Conservation (phyloP, 2,797 vertebrate species). For the Linurgus olivaceus region DNA sequence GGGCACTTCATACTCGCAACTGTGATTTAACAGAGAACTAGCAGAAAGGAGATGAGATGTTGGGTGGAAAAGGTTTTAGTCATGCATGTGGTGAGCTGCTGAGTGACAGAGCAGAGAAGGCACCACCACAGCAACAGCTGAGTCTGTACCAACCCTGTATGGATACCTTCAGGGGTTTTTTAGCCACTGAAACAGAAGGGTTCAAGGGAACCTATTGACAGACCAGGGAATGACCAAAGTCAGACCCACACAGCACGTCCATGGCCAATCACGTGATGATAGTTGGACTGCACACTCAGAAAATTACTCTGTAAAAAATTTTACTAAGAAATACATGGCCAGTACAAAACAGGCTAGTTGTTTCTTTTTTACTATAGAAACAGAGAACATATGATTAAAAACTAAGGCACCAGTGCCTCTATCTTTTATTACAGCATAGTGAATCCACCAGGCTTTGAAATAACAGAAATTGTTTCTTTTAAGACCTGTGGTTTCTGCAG, state of each 20-base stretch:
- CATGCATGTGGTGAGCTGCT: background rate
- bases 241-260: accelerated
- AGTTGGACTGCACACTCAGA: background rate
- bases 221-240: background rate
- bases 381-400: background rate
- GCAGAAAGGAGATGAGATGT: background rate
- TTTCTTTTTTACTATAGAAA: background rate
- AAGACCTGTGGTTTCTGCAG: background rate
- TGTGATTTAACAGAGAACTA: background rate
- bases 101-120: background rate
- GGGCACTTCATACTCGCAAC: background rate
- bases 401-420: background rate
- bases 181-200: background rate
- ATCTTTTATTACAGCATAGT: background rate
- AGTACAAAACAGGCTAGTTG: background rate
- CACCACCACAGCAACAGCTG: background rate
- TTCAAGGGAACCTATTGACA: background rate
- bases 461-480: background rate
- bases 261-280: accelerated
- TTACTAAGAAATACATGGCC: background rate
- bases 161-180: background rate
- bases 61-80: background rate
- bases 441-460: background rate
- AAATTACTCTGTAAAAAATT: background rate
- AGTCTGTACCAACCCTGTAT: accelerated